Evolutionary conservation across 2,113 vertebrate genomes (phyloP), one percentile per base, ranked within the genome.

Genomic region (Lamprotornis superbus): DNA sequence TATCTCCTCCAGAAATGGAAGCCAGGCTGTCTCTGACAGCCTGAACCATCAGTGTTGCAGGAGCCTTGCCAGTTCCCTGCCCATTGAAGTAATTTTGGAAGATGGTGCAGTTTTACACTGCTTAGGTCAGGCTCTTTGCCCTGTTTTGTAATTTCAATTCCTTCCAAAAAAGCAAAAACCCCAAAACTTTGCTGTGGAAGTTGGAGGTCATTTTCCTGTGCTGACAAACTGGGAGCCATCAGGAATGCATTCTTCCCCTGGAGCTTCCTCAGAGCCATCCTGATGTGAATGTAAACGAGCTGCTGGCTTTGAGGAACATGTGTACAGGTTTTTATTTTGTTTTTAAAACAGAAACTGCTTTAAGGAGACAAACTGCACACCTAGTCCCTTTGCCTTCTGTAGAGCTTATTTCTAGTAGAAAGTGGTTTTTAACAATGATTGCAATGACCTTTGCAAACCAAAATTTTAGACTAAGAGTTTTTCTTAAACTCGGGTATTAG

Each of bases 401-500:
- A 93, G 93, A 88, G 64, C 77, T 96, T 78, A 27, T 69, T 95
- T 82, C 84, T 94, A 91, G 90, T 90, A 95, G 88, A 33, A 92
- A 79, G 39, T 89, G 80, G 68, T 87, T 94, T 90, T 95, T 96
- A 93, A 89, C 80, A 83, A 9, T 93, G 94, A 93, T 83, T 89
- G 78, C 91, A 74, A 90, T 13, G 42, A 71, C 68, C 55, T 87
- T 95, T 90, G 88, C 89, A 88, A 96, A 90, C 96, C 96, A 97
- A 97, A 95, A 90, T 60, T 82, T 95, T 97, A 96, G 97, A 97
- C 97, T 77, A 97, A 97, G 96, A 94, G 97, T 97, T 97, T 97
- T 91, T 82, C 78, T 85, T 64, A 78, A 97, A 97, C 97, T 97
- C 89, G 93, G 97, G 19, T 97, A 91, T 90, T 96, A 96, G 94